Percentiles rank a stretch among this genome's conserved stretches.
These are phyloP conservation scores for Notolabrus celidotus DNA, from an alignment of 2,797 vertebrate species.

Conservation along the genomic window DNA sequence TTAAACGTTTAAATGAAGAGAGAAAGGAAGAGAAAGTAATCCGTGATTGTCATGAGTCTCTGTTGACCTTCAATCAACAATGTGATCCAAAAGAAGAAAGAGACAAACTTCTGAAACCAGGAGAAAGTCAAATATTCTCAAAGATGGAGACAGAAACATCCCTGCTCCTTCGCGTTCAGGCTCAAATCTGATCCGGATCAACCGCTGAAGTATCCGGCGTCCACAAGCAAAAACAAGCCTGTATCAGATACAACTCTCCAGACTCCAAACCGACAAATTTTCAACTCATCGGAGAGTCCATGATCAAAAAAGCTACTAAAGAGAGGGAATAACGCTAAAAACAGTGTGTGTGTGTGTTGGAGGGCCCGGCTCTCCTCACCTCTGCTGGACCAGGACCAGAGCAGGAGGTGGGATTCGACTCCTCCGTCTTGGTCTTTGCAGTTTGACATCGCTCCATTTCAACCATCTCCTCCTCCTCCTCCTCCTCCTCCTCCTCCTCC, in stretches of 20 bases:
- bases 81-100: slow-evolving; percentile 19
- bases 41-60: slow-evolving; percentile 70
- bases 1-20: not conserved
- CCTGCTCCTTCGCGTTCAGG: slow-evolving; percentile 22
- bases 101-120: slow-evolving; percentile 4
- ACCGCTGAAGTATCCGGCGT: not conserved
- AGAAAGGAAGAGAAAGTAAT: slow-evolving; percentile 26
- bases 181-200: not conserved
- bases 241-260: too few relatives aligned
- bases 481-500: slow-evolving; percentile 38
- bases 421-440: slow-evolving; percentile 36
- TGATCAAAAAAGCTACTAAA: not conserved
- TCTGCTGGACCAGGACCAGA: slow-evolving; percentile 51
- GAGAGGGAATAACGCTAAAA: slow-evolving; percentile 38
- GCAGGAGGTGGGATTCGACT: slow-evolving; percentile 28
- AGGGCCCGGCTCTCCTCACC: slow-evolving; percentile 48
- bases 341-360: slow-evolving; percentile 49
- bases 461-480: not conserved
- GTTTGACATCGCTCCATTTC: slow-evolving; percentile 18
- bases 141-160: slow-evolving; percentile 18
- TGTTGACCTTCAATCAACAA: slow-evolving; percentile 18
- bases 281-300: not conserved
- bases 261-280: not conserved
- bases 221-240: slow-evolving; percentile 6
- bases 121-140: slow-evolving; percentile 19